These are phyloP conservation scores for Strix uralensis DNA, from an alignment of 2,113 vertebrate genomes.

Conservation along the genomic window DNA sequence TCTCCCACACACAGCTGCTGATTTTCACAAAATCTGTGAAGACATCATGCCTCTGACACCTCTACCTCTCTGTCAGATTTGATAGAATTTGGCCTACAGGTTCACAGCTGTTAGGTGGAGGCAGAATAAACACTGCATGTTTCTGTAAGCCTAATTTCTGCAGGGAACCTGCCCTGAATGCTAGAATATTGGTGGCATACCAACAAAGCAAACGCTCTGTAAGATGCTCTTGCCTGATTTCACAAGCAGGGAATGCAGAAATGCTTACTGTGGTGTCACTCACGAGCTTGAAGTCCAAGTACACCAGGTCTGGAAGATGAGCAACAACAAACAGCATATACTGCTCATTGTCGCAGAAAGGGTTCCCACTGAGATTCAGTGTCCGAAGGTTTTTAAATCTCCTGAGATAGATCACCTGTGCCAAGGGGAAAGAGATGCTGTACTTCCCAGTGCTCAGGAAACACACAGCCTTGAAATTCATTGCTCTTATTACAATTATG, in stretches of 20 bases:
- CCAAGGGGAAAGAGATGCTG: neutral
- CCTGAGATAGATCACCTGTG: slow-evolving; percentile 84
- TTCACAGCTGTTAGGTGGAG: slow-evolving; percentile 48
- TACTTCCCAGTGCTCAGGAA: neutral
- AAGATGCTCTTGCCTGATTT: neutral
- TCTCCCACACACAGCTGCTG: slow-evolving; percentile 48
- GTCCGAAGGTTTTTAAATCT: slow-evolving; percentile 78
- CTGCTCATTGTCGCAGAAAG: slow-evolving; percentile 68
- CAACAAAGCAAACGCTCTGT: neutral
- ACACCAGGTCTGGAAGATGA: slow-evolving; percentile 81
- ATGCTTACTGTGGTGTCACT: slow-evolving; percentile 76
- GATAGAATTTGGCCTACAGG: slow-evolving; percentile 57
- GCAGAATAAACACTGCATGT: slow-evolving; percentile 23
- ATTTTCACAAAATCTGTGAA: slow-evolving; percentile 38
- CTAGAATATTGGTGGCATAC: neutral
- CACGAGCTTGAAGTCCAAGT: slow-evolving; percentile 83
- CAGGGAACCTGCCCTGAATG: slow-evolving; percentile 6
- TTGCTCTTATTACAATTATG: neutral
- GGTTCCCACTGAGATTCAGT: slow-evolving; percentile 84
- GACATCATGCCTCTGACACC: slow-evolving; percentile 23
- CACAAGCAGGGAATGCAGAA: neutral
- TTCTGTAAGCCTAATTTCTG: slow-evolving; percentile 29
- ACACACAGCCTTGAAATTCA: neutral
- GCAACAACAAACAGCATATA: slow-evolving; percentile 79
- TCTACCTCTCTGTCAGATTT: slow-evolving; percentile 35